Conservation (phyloP, 2,113 vertebrate species). For the Chionis minor region DNA sequence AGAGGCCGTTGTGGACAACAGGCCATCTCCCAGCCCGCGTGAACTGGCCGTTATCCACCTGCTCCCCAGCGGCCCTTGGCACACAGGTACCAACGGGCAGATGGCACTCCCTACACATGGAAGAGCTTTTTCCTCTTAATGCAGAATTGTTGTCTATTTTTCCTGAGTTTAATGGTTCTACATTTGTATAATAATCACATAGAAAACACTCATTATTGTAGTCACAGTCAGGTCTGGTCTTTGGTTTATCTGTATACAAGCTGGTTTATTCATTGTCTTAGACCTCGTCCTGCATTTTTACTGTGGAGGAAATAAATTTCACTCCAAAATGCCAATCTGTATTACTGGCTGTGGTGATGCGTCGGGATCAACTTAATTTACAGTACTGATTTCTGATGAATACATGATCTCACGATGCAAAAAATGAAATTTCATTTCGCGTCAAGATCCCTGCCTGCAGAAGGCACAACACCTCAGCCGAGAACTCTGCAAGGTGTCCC, state of each 20-base stretch:
- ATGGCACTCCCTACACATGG: rapidly evolving
- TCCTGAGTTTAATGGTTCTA: not conserved
- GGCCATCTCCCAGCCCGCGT: not conserved
- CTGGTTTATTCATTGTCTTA: not conserved
- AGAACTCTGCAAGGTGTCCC: too few species aligned
- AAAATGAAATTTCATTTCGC: not conserved
- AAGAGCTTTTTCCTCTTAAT: too few species aligned
- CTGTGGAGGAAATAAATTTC: too few species aligned
- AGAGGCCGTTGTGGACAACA: rapidly evolving
- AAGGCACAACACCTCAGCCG: too few species aligned
- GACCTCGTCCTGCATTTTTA: not conserved
- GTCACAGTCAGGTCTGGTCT: not conserved
- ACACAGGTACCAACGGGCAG: rapidly evolving
- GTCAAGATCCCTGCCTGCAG: too few species aligned
- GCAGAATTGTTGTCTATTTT: not conserved
- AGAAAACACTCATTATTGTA: not conserved
- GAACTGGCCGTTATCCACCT: rapidly evolving
- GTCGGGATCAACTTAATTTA: too few species aligned
- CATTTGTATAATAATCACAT: not conserved
- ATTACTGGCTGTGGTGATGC: too few species aligned
- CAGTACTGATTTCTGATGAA: not conserved
- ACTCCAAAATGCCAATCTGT: too few species aligned
- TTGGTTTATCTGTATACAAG: not conserved
- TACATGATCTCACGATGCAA: too few species aligned
- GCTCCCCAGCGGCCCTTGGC: rapidly evolving